phyloP scores from a whole-genome alignment of 2,797 vertebrate genomes.

The Fistularia commersonii region DNA sequence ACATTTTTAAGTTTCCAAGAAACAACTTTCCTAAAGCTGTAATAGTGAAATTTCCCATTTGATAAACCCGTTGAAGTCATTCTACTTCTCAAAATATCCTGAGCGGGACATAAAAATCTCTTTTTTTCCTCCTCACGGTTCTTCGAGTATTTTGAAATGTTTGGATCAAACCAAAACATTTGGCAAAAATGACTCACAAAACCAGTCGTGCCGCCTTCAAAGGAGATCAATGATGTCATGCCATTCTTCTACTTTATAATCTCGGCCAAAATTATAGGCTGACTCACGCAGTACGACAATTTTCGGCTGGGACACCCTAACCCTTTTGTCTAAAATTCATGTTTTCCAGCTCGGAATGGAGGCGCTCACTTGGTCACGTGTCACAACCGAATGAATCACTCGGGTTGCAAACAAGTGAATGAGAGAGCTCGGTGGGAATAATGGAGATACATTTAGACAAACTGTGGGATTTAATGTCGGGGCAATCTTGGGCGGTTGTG shows the following conservation, averaged over 20 bases:
- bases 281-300: background rate
- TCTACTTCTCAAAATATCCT: no score
- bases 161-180: no score
- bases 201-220: no score
- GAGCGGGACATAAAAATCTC: no score
- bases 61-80: no score
- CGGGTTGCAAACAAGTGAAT: slow-evolving; percentile 47
- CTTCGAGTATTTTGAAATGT: no score
- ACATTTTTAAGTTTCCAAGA: no score
- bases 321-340: slow-evolving; percentile 6
- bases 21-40: no score
- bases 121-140: no score
- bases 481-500: slow-evolving; percentile 56
- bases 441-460: slow-evolving; percentile 51
- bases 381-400: slow-evolving; percentile 53
- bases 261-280: slow-evolving; percentile 16
- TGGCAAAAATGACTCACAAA: no score
- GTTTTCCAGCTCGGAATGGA: slow-evolving; percentile 18
- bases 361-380: slow-evolving; percentile 31
- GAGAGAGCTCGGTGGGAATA: slow-evolving; percentile 52
- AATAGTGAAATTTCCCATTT: no score
- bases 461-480: slow-evolving; percentile 60
- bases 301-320: slow-evolving; percentile 19
- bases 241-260: background rate
- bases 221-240: slow-evolving; percentile 1